Evolutionary conservation across 2,797 vertebrate genomes (phyloP), one percentile per base, ranked within the genome.

Genomic region (Amphiprion clarkii): DNA sequence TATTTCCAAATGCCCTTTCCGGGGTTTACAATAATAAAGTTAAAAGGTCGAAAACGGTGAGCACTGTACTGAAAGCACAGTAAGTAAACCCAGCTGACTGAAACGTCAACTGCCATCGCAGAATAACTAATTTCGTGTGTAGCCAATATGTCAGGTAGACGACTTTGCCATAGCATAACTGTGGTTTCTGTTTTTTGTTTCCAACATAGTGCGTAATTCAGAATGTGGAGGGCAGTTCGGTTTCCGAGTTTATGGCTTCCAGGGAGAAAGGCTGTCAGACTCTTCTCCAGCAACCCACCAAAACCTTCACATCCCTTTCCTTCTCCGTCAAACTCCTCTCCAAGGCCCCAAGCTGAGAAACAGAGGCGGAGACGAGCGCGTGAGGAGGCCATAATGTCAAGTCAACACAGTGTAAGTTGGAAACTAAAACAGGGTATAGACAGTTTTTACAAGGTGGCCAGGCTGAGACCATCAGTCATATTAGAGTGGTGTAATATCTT

Each of bases 211-310:
- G 59, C n/a, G 58, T 48, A 3, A 1, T 2, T 81, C 61, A 90
- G 55, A 66, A 95, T 96, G 94, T 94, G 92, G 95, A 88, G 79
- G 53, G 8, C 77, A 59, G 63, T 52, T 21, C 29, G 71, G 9
- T 63, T 46, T 66, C 76, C 63, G 25, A 76, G 74, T 39, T 33
- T 70, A 23, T 75, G 83, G 68, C 72, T 75, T 53, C 25, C 83
- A 8, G 55, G 49, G 17, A 83, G 74, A 68, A 61, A 74, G n/a
- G 31, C 76, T 19, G 27, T 52, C 31, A 81, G 86, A 56, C 57
- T 87, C 21, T 90, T 73, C 27, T 89, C 80, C 63, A 75, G 69
- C 60, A 84, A 62, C 1, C 14, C 55, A 5, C 8, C 63, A 2
- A 74, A 75, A 48, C 33, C 82, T 40, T 23, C 75, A 1, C 5